Evolutionary conservation across 2,113 vertebrate genomes (phyloP), one percentile per base, ranked within the genome.

Genomic region (Mesitornis unicolor): DNA sequence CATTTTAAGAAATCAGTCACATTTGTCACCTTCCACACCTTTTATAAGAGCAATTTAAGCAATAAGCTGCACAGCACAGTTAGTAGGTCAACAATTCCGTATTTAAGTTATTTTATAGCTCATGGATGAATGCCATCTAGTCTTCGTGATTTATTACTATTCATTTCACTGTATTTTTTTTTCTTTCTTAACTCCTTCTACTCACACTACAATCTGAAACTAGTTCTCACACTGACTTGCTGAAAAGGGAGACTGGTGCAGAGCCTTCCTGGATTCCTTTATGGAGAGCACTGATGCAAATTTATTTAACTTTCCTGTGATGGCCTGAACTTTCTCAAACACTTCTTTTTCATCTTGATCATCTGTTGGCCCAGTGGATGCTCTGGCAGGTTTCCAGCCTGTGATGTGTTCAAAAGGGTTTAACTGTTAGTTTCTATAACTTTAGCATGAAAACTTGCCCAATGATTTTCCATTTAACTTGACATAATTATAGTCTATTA

Each of bases 91-190:
- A 73, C 83, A 81, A 3, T 95, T 93, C 90, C 0, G 0, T 90
- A 81, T 95, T 95, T 93, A 88, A 96, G 95, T 95, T 92, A 67
- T 80, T 93, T 96, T 93, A 78, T 89, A 95, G 80, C 83, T 95
- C 6, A 6, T 95, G 95, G 94, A 90, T 81, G 77, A 76, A 67
- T 93, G 86, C 94, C 95, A 91, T 95, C 94, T 97, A 91, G 76
- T 96, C 93, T 81, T 84, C 56, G 65, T 95, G 93, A 95, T 96
- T 95, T 96, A 97, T 97, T 89, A 75, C 95, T 91, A 77, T 95
- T 95, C 83, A 95, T 93, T 96, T 93, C 70, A 90, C 71, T 88
- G 70, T 47, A 69, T 33, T 65, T 78, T 76, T 69, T 38, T 64
- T 70, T 50, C 70, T 81, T 91, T 69, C 36, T 78, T 50, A 78